Conservation (phyloP, 2,888 invertebrate species). For the Diloba caeruleocephala region DNA sequence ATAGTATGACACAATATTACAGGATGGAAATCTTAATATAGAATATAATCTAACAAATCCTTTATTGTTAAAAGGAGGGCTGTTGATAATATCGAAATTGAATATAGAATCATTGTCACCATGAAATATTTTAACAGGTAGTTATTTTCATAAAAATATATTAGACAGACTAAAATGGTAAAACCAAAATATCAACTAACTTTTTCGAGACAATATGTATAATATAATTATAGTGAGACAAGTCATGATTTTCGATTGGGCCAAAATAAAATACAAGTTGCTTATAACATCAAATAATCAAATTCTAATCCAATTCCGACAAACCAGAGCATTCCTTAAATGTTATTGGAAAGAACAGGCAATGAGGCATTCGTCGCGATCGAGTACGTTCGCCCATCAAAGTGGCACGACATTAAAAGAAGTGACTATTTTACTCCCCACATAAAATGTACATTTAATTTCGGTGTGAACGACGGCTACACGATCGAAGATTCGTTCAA, state of each 20-base stretch:
- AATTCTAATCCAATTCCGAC: slow-evolving; percentile 39
- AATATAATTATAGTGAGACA: background rate
- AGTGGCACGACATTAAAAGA: slow-evolving; percentile 4
- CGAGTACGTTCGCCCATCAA: slow-evolving; percentile 46
- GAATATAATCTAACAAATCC: slow-evolving; percentile 75
- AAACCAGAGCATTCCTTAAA: slow-evolving; percentile 29
- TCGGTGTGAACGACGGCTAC: slow-evolving; percentile 13
- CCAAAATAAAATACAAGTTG: slow-evolving; percentile 1
- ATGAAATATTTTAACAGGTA: background rate
- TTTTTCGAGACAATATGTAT: slow-evolving; percentile 3
- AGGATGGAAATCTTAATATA: slow-evolving; percentile 80
- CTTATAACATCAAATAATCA: slow-evolving; percentile 7
- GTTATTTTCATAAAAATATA: background rate
- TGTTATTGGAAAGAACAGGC: slow-evolving; percentile 69
- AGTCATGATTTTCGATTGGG: slow-evolving; percentile 25
- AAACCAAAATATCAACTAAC: background rate
- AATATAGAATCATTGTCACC: slow-evolving; percentile 22
- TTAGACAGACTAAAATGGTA: background rate
- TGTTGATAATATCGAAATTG: slow-evolving; percentile 41
- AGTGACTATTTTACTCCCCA: slow-evolving; percentile 34
- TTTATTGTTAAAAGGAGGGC: slow-evolving; percentile 53
- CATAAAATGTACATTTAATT: slow-evolving; percentile 16
- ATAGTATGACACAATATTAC: slow-evolving; percentile 83
- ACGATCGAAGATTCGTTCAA: slow-evolving; percentile 40
- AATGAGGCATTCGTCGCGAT: slow-evolving; percentile 45